A percentile compares a stretch with the other conserved stretches of the same genome.
Evolutionary conservation across 2,888 invertebrate genomes (phyloP).

Genomic region (Phanerotoma sp.): DNA sequence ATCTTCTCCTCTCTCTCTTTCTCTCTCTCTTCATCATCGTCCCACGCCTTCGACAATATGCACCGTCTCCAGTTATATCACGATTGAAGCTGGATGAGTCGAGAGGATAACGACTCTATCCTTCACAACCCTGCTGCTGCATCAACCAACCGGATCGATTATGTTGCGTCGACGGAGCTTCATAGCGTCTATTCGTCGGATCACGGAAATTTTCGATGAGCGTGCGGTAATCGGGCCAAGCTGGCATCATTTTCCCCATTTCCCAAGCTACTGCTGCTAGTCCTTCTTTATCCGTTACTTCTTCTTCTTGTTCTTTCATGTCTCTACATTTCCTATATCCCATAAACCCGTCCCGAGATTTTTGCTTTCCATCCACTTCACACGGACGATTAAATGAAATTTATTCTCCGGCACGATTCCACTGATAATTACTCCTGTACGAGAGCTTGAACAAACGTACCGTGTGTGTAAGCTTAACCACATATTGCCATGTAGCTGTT

Average conservation of each 20-base stretch:
- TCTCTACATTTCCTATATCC: too few relatives aligned
- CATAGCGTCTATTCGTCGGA: conserved; percentile 2
- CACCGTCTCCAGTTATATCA: conserved; percentile 16
- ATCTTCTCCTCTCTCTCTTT: not conserved
- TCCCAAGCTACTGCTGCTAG: not conserved
- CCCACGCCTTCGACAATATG: conserved; percentile 24
- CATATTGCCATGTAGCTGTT: too few relatives aligned
- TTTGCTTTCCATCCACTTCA: not conserved
- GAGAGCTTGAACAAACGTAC: conserved; percentile 30
- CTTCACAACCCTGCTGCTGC: not conserved
- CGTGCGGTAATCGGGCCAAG: conserved; percentile 12
- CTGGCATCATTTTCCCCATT: conserved; percentile 5
- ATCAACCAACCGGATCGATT: conserved; percentile 11
- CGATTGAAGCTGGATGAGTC: not conserved
- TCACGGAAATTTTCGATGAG: conserved; percentile 20
- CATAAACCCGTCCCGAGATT: not conserved
- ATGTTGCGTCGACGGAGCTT: not conserved
- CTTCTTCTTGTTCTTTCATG: too few relatives aligned
- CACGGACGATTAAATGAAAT: conserved; percentile 33
- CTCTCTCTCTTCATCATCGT: conserved; percentile 10
- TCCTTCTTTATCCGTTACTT: not conserved
- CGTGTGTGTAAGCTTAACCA: not conserved
- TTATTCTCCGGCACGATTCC: conserved; percentile 41
- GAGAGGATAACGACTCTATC: not conserved
- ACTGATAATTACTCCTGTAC: conserved; percentile 40